phyloP scores from a whole-genome alignment of 2,113 vertebrate species.

The Clarias macrocephalus region DNA sequence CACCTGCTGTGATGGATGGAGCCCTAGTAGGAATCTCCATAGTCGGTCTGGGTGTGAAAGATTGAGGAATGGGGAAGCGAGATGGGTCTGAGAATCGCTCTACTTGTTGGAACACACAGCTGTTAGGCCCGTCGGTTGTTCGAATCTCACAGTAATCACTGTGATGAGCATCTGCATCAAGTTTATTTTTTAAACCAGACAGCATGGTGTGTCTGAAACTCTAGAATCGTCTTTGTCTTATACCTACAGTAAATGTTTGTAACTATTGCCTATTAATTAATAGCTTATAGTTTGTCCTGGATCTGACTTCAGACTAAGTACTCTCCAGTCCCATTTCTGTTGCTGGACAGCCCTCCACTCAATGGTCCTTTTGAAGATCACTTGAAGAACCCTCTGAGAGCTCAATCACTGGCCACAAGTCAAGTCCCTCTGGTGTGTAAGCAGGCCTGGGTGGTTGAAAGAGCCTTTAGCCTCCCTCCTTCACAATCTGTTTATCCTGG shows the following conservation, averaged over 20 bases:
- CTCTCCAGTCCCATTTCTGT: conserved; percentile 47
- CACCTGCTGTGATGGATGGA: conserved; percentile 70
- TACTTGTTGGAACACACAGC: conserved; percentile 16
- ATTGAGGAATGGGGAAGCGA: conserved; percentile 24
- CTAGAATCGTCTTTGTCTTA: neutral
- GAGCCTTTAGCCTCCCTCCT: conserved; percentile 59
- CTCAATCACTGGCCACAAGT: conserved; percentile 52
- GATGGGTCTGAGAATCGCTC: neutral
- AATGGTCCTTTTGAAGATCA: conserved; percentile 52
- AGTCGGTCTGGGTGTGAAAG: conserved; percentile 55
- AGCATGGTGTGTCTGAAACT: neutral
- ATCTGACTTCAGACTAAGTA: conserved; percentile 16
- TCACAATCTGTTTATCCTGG: conserved; percentile 54
- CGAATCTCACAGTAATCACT: conserved; percentile 1
- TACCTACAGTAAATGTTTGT: neutral
- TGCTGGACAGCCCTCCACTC: conserved; percentile 46
- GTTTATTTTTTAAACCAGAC: neutral
- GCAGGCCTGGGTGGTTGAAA: conserved; percentile 61
- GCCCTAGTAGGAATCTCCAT: conserved; percentile 55
- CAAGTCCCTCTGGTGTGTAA: conserved; percentile 49
- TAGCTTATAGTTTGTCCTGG: conserved; percentile 1
- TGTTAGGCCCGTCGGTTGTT: conserved; percentile 19
- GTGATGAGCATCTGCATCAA: neutral
- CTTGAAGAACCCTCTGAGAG: conserved; percentile 53
- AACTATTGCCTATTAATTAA: conserved; percentile 26